A percentile compares a stretch with the other conserved stretches of the same genome.
These are phyloP conservation scores for Electrophaes corylata DNA, from an alignment of 2,888 invertebrate species.

Conservation along the genomic window DNA sequence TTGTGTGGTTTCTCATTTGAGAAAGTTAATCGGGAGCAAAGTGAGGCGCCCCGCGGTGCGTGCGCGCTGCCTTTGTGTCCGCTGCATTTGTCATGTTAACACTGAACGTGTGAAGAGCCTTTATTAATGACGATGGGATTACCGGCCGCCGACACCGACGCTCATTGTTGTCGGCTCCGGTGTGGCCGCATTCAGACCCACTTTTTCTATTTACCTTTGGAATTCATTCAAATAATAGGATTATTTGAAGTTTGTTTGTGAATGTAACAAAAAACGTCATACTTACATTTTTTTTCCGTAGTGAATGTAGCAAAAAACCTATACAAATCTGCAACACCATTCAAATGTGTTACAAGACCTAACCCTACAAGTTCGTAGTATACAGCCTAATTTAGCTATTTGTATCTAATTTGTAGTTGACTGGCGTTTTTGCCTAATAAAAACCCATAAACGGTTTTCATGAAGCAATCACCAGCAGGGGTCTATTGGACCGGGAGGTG, in stretches of 20 bases:
- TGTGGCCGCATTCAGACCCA: constrained; percentile 57
- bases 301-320: constrained; percentile 19
- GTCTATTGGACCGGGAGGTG: constrained; percentile 71
- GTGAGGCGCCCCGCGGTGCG: constrained; percentile 63
- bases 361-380: constrained; percentile 24
- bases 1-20: constrained; percentile 43
- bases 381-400: constrained; percentile 45
- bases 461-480: constrained; percentile 76
- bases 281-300: constrained; percentile 14
- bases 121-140: constrained; percentile 80
- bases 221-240: constrained; percentile 61
- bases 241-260: constrained; percentile 47
- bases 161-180: constrained; percentile 60
- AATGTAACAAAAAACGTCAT: constrained; percentile 42
- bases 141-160: constrained; percentile 58
- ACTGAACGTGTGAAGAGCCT: constrained; percentile 78
- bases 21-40: constrained; percentile 60
- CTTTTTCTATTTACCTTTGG: constrained; percentile 61
- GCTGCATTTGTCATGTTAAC: constrained; percentile 82
- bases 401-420: constrained; percentile 59
- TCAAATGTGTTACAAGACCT: constrained; percentile 26
- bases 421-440: constrained; percentile 61
- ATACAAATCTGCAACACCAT: constrained; percentile 14
- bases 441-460: constrained; percentile 68
- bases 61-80: constrained; percentile 55